Base-by-base conservation (phyloP, 2,113 vertebrate species). In the Pholis gunnellus region DNA sequence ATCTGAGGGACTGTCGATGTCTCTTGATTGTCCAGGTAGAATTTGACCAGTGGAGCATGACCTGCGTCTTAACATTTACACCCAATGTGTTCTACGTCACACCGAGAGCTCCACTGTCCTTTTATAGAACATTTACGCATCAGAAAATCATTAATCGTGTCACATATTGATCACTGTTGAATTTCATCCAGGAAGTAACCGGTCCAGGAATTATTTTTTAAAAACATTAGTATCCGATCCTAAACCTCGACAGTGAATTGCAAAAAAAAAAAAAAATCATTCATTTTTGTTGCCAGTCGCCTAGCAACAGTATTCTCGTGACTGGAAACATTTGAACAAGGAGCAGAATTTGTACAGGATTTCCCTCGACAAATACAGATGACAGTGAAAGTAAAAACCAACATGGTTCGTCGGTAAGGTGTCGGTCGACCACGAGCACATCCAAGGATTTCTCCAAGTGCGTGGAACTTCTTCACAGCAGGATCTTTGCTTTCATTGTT, bases 271-370 rank as follows among this genome's bases (percentile, higher is more conserved):
- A 31, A 44, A 20, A 36, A 6, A 7, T 5, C 9, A 25, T 40
- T 29, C 34, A 22, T 46, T 50, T 73, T 27, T 52, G 46, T 75
- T 64, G 10, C 46, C 46, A 75, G 73, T 75, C 73, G 46, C 34
- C 36, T 66, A 76, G 74, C 74, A 76, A 66, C 74, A 42, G 61
- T 54, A 54, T 40, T 15, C 22, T 52, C 15, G 0, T 50, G 72
- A 64, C n/a, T 38, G 1, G 72, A 36, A 27, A 50, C 61, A 66
- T 75, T 52, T 75, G 59, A 75, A 64, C 71, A 73, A 73, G 3
- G 36, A 61, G 71, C 40, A 46, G 27, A 31, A 25, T 75, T 65
- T 75, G 73, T 54, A 14, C 5, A 75, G 61, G 60, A 65, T 65
- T 66, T 66, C 46, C 11, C 48, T 9, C 9, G 34, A 65, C 61